phyloP scores from a whole-genome alignment of 2,797 vertebrate genomes.

The Xenentodon cancila region DNA sequence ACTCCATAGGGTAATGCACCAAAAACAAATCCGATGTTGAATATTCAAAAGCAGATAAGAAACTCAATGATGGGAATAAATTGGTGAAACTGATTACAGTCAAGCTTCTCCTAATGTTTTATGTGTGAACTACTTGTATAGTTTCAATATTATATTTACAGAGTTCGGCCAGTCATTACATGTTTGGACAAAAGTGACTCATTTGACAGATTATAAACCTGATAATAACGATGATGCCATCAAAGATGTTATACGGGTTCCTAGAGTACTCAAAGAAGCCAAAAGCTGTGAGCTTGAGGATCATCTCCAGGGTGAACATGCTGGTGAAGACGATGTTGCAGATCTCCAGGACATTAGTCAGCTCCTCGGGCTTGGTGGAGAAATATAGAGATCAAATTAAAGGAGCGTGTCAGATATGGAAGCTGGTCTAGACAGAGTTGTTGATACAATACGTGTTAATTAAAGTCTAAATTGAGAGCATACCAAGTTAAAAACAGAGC shows the following conservation, averaged over 20 bases:
- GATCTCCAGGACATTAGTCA: slow-evolving; percentile 96
- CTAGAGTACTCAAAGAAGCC: slow-evolving; percentile 94
- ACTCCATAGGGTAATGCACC: too few species aligned
- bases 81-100: too few species aligned
- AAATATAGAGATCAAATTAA: neutral
- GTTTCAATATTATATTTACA: neutral
- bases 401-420: neutral
- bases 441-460: neutral
- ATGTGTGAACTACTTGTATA: too few species aligned
- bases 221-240: slow-evolving; percentile 97
- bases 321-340: slow-evolving; percentile 98
- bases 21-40: too few species aligned
- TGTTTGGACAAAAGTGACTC: neutral
- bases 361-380: slow-evolving; percentile 87
- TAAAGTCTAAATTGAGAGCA: neutral
- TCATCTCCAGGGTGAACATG: slow-evolving; percentile 98
- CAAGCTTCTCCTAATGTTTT: too few species aligned
- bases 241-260: slow-evolving; percentile 97
- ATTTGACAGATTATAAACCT: slow-evolving; percentile 73
- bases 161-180: neutral
- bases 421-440: neutral
- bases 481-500: slow-evolving; percentile 15
- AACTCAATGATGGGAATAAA: too few species aligned
- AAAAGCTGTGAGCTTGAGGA: slow-evolving; percentile 94
- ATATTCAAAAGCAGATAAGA: too few species aligned